A percentile compares a stretch with the other conserved stretches of the same genome.
Evolutionary conservation across 2,113 vertebrate species (phyloP).

Genomic region (Proteles cristata): DNA sequence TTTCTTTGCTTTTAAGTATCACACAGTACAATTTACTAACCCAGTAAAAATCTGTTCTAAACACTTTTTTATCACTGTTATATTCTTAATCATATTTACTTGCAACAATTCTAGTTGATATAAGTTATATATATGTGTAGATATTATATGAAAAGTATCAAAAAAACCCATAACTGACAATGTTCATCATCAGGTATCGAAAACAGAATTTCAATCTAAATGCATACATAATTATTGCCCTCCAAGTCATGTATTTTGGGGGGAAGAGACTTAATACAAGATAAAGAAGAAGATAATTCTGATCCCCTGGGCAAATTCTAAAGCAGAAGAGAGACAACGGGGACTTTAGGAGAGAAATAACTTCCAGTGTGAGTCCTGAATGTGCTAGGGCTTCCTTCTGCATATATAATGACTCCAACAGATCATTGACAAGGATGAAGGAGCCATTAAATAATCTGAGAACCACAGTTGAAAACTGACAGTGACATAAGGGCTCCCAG

Average conservation of each 20-base stretch:
- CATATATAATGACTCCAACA: background rate
- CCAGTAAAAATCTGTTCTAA: background rate
- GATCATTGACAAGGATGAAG: background rate
- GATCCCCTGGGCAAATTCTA: background rate
- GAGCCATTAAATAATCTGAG: background rate
- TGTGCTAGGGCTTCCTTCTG: background rate
- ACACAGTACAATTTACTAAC: background rate
- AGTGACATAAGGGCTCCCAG: background rate
- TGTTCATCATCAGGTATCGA: background rate
- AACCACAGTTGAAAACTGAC: background rate
- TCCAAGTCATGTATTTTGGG: background rate
- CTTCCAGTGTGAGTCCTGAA: rapidly evolving
- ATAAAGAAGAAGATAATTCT: background rate
- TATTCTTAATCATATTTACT: slow-evolving; percentile 1
- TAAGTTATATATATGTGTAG: background rate
- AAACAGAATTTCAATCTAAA: background rate
- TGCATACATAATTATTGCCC: background rate
- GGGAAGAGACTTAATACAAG: background rate
- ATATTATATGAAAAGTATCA: background rate
- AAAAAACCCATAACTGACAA: background rate
- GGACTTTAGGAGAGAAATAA: background rate
- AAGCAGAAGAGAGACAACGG: background rate
- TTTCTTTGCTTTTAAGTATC: background rate
- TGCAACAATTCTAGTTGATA: background rate
- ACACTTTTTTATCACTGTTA: background rate